A percentile compares a stretch with the other conserved stretches of the same genome.
Conservation (phyloP, 2,888 invertebrate genomes). For the Chymomyza caudatula region DNA sequence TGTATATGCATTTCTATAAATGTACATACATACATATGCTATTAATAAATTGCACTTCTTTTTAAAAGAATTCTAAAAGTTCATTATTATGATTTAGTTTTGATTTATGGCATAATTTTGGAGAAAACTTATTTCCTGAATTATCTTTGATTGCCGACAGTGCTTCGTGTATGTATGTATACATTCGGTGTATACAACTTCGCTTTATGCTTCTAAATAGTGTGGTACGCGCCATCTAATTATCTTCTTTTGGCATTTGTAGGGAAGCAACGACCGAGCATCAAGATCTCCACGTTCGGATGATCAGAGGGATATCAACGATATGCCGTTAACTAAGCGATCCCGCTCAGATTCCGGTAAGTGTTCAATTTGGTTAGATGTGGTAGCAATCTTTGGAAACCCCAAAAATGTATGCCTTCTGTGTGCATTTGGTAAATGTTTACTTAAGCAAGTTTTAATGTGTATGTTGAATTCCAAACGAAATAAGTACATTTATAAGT, state of each 20-base stretch:
- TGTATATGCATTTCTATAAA: background rate
- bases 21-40: background rate
- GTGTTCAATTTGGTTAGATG: conserved; percentile 36
- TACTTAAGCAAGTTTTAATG: conserved; percentile 4
- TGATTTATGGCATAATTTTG: too few relatives aligned
- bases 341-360: conserved; percentile 74
- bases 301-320: conserved; percentile 67
- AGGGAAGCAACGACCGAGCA: conserved; percentile 76
- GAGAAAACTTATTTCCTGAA: background rate
- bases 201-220: background rate
- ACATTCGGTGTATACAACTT: background rate
- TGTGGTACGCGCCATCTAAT: background rate
- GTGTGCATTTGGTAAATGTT: conserved; percentile 18
- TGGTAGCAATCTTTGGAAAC: background rate
- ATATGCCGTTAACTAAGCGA: conserved; percentile 68
- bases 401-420: conserved; percentile 18
- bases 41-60: too few relatives aligned
- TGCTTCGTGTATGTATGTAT: background rate
- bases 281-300: conserved; percentile 74
- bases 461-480: conserved; percentile 18
- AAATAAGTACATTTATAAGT: conserved; percentile 38
- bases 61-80: too few relatives aligned
- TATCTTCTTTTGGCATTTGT: conserved; percentile 20
- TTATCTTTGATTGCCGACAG: background rate
- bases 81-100: too few relatives aligned